phyloP scores from a whole-genome alignment of 23 tunicate genomes.

The Clavelina lepadiformis region DNA sequence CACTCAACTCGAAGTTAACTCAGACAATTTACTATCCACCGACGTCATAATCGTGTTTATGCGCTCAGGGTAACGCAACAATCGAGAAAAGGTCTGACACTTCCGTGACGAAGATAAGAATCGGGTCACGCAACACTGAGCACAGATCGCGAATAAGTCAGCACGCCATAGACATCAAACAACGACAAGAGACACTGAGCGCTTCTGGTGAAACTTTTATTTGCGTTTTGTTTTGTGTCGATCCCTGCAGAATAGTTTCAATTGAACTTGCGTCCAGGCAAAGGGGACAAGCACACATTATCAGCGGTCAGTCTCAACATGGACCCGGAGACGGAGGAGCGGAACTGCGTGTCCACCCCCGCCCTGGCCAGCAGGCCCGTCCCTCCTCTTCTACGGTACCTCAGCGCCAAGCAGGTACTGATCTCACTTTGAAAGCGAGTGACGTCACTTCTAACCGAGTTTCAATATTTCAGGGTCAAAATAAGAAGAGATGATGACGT shows the following conservation, averaged over 20 bases:
- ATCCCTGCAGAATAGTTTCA: too few species aligned
- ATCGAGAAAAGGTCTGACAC: slow-evolving; percentile 45
- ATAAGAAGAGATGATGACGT: too few species aligned
- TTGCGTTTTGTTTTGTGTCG: background rate
- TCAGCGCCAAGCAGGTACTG: slow-evolving; percentile 86
- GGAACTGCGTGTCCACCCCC: slow-evolving; percentile 62
- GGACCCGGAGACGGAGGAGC: slow-evolving; percentile 45
- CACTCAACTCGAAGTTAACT: too few species aligned
- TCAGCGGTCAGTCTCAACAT: slow-evolving; percentile 77
- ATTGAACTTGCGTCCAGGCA: slow-evolving; percentile 17
- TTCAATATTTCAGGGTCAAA: too few species aligned
- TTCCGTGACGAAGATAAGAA: slow-evolving; percentile 65
- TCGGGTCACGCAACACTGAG: slow-evolving; percentile 67
- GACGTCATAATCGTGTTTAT: too few species aligned
- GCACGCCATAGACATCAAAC: slow-evolving; percentile 60
- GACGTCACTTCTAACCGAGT: too few species aligned
- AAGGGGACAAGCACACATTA: slow-evolving; percentile 18
- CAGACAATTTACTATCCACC: too few species aligned
- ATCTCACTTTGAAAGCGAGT: too few species aligned
- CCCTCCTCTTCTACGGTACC: slow-evolving; percentile 71
- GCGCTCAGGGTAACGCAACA: slow-evolving; percentile 92
- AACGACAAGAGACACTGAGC: slow-evolving; percentile 22
- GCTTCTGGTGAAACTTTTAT: too few species aligned
- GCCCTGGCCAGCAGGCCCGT: slow-evolving; percentile 85
- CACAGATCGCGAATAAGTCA: slow-evolving; percentile 16